Evolutionary conservation across 2,888 invertebrate genomes (phyloP), one percentile per base, ranked within the genome.

Genomic region (Pristionchus mayeri): DNA sequence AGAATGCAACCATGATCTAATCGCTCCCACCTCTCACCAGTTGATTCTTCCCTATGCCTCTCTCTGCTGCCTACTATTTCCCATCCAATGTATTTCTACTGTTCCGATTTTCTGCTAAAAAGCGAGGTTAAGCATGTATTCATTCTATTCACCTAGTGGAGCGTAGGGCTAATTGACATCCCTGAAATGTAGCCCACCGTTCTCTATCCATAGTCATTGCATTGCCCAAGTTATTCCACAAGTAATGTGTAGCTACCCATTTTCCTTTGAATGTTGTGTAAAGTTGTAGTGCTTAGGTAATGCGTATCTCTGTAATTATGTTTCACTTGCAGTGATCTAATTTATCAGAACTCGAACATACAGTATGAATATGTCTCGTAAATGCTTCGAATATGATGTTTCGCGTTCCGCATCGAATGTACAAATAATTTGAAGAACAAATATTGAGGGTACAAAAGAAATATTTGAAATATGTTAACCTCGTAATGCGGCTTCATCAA

Each of bases 331-430:
- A 40, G 71, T 71, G 37, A 44, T 44, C 71, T 71, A 40, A 71
- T 44, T 71, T 71, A 71, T 71, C 71, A 40, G 71, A 71, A 40
- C n/a, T 71, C 44, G 71, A 71, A 71, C 71, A 71, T 71, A 71
- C 71, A 71, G 40, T 71, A 71, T 71, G 40, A 71, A 71, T 71
- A 13, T 71, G 71, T 40, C 37, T 71, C 71, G 71, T 71, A 71
- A 71, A 71, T 71, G 71, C 71, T 71, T 71, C 40, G 40, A 71
- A 44, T 71, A 71, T 71, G 71, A 16, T 21, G 21, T 71, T 3
- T n/a, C 13, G 27, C n/a, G 24, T 71, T n/a, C 11, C 24, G 40
- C 37, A 44, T 4, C 67, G 37, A 67, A 71, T 71, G 71, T 71
- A 71, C 71, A 71, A 44, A 71, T 71, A 71, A 13, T 11, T 24